A percentile compares a stretch with the other conserved stretches of the same genome.
Evolutionary conservation across 2,888 invertebrate species (phyloP).

Genomic region (Chironomus tentans): DNA sequence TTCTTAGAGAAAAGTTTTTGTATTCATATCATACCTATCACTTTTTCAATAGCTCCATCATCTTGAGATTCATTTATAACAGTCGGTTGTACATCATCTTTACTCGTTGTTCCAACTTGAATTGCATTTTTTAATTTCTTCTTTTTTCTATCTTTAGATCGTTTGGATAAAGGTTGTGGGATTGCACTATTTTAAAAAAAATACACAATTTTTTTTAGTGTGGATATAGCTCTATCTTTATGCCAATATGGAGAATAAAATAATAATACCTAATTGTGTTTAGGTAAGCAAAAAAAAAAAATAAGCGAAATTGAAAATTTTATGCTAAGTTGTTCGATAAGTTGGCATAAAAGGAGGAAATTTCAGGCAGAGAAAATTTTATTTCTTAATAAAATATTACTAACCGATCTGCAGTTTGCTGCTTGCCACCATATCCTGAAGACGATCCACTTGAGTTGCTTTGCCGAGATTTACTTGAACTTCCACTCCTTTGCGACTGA

Average conservation of each 20-base stretch:
- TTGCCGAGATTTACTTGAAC: constrained; percentile 69
- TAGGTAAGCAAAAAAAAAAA: too few relatives aligned
- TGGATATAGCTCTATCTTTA: too few relatives aligned
- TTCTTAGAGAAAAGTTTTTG: neutral
- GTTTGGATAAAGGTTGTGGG: constrained; percentile 45
- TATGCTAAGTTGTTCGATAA: too few relatives aligned
- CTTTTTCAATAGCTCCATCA: constrained; percentile 34
- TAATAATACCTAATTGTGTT: too few relatives aligned
- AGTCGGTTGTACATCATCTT: constrained; percentile 32
- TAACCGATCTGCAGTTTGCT: neutral
- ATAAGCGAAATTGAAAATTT: too few relatives aligned
- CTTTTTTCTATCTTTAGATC: constrained; percentile 51
- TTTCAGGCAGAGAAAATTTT: too few relatives aligned
- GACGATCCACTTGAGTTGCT: constrained; percentile 65
- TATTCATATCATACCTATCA: constrained; percentile 29
- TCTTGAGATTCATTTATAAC: constrained; percentile 32
- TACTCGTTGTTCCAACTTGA: constrained; percentile 15
- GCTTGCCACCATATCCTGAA: constrained; percentile 67
- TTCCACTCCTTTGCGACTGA: constrained; percentile 68
- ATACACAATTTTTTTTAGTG: too few relatives aligned
- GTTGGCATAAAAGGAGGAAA: too few relatives aligned
- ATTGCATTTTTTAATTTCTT: constrained; percentile 45
- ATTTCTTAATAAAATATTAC: neutral
- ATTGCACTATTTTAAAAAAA: constrained; percentile 33
- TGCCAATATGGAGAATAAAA: too few relatives aligned